Base-by-base conservation (phyloP, 2,797 vertebrate genomes). In the Thaleichthys pacificus region DNA sequence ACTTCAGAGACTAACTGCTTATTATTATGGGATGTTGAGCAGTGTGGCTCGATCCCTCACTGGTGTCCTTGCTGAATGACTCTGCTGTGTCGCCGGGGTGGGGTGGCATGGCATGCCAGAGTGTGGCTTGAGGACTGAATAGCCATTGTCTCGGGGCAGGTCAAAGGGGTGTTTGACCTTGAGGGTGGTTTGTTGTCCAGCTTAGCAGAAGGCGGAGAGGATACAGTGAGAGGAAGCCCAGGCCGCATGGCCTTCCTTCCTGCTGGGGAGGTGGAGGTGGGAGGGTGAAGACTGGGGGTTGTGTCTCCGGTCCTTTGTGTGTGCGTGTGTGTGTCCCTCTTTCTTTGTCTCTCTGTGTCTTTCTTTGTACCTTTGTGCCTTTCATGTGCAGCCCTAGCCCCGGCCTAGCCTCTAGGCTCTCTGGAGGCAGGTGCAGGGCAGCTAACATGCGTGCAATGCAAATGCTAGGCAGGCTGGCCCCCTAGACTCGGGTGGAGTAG, bases 131-230 rank as follows among this genome's bases (percentile, higher is more conserved):
- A n/a, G 51, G 51, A n/a, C 51, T 54, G 72, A 89, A 87, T 80
- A 74, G 66, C 74, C 69, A 88, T 89, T 91, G 89, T 91, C 78
- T 74, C 24, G 12, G 71, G 72, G 76, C 63, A 58, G 77, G 74
- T 14, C 35, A 83, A 79, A 84, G 83, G 80, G 38, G 75, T 72
- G 76, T 61, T 8, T 28, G 70, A 77, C 77, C 75, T 78, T 66
- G 61, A 84, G 81, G 80, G 73, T 1, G 51, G 32, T 86, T 86
- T 80, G 72, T 73, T 4, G 72, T 82, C 61, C 49, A 61, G 71
- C 69, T 69, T 78, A 47, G 63, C 14, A 54, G 75, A 87, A 73
- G 61, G 69, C 57, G 61, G 8, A 67, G 74, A 83, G 86, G 86
- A 88, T 84, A 85, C 74, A 75, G 71, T 66, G 58, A 21, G 66